Evolutionary conservation across 2,888 invertebrate genomes (phyloP).

Genomic region (Nesidiocoris tenuis): DNA sequence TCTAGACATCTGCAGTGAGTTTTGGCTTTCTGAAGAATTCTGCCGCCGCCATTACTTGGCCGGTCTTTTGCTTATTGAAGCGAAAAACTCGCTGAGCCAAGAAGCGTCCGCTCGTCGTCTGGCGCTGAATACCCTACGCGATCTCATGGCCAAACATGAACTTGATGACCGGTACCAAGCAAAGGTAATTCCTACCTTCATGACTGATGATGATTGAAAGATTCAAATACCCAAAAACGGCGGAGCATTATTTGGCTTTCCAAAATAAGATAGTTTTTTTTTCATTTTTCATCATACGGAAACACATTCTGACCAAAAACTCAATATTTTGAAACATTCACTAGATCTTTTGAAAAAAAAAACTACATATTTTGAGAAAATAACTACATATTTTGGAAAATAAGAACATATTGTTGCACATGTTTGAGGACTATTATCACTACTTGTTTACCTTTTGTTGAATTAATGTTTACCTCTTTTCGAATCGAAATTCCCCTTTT

Average conservation of each 20-base stretch:
- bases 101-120: conserved; percentile 77
- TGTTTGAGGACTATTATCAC: no score
- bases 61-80: conserved; percentile 83
- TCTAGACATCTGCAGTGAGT: conserved; percentile 55
- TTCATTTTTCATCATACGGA: no score
- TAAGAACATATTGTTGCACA: no score
- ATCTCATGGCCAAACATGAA: conserved; percentile 90
- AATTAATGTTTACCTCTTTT: neutral
- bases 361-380: no score
- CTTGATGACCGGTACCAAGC: conserved; percentile 86
- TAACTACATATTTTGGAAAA: no score
- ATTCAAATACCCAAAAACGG: no score
- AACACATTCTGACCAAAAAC: no score
- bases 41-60: conserved; percentile 88
- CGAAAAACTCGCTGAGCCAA: conserved; percentile 82
- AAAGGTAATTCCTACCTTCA: conserved; percentile 59
- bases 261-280: no score
- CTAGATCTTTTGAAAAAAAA: no score
- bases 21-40: conserved; percentile 76
- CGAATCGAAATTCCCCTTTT: neutral
- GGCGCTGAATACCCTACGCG: conserved; percentile 77
- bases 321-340: no score
- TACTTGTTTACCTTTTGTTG: neutral
- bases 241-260: no score
- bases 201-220: neutral